Evolutionary conservation across 2,113 vertebrate genomes (phyloP), one percentile per base, ranked within the genome.

Genomic region (Spea multiplicata): DNA sequence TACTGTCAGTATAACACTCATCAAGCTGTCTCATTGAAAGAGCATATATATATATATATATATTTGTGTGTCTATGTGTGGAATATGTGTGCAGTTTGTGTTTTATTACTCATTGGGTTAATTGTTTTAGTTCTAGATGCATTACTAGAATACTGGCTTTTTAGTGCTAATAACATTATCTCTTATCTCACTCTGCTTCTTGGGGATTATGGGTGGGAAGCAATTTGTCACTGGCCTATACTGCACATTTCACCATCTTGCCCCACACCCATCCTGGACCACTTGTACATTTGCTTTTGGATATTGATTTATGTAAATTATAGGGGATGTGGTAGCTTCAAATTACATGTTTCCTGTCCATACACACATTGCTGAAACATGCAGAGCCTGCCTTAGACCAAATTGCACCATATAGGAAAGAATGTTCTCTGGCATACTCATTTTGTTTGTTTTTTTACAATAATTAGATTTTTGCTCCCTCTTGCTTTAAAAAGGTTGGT

Each of bases 261-360:
- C 53, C 17, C 50, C 13, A 44, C 16, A 61, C 47, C 50, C 8
- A 6, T 12, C 55, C 55, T 13, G 14, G 69, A 52, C 59, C 47
- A 53, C 76, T 73, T 70, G 9, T 59, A 52, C 77, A 73, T 73
- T 78, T 79, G 72, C 76, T 73, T 73, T 67, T 73, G 52, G 66
- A 53, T 79, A 73, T 79, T 79, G 77, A 79, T 79, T 79, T 79
- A 79, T 79, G 77, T 17, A 79, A 73, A 79, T 79, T 53, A 66
- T 66, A 79, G 70, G 49, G 70, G 45, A 66, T 67, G 70, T 65
- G 52, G 61, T 10, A 57, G 77, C 62, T 44, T 79, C 50, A 79
- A 65, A 73, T 79, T 55, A 79, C 77, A 79, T 78, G 67, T 77
- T 77, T 64, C 16, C 67, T 62, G 67, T 71, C 66, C 71, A 16